These are phyloP conservation scores for Platerodrilus igneus DNA, from an alignment of 2,888 invertebrate genomes.

Conservation along the genomic window DNA sequence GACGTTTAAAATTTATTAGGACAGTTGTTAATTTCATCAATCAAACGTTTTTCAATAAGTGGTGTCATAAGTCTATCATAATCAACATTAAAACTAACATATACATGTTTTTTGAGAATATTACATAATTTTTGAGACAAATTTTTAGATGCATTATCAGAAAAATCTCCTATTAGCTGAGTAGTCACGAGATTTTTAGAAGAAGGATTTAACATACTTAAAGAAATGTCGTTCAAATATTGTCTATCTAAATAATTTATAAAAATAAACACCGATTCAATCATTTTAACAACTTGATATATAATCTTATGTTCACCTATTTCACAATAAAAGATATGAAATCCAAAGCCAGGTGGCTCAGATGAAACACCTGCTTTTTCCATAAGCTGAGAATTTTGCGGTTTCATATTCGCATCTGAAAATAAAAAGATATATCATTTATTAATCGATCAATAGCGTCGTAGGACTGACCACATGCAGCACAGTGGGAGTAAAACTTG, in stretches of 20 bases:
- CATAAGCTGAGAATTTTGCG: background rate
- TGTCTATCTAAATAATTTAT: constrained; percentile 44
- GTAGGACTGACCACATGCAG: too few relatives aligned
- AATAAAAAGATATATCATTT: background rate
- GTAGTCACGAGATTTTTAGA: constrained; percentile 40
- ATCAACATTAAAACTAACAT: constrained; percentile 50
- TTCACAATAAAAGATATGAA: constrained; percentile 40
- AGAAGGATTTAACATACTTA: constrained; percentile 40
- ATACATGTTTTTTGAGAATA: constrained; percentile 47
- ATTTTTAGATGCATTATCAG: constrained; percentile 41
- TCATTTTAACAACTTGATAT: constrained; percentile 48
- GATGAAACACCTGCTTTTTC: background rate
- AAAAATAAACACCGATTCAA: constrained; percentile 46
- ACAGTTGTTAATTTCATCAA: constrained; percentile 45
- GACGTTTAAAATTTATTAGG: constrained; percentile 44
- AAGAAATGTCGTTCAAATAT: constrained; percentile 43
- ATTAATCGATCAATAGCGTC: too few relatives aligned
- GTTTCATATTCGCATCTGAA: background rate
- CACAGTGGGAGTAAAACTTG: too few relatives aligned
- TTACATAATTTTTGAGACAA: constrained; percentile 44
- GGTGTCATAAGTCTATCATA: constrained; percentile 40
- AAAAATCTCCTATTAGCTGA: constrained; percentile 43
- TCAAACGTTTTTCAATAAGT: constrained; percentile 44
- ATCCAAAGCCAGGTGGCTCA: constrained; percentile 33
- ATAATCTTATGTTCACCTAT: constrained; percentile 40